Conservation (phyloP, 2,888 invertebrate species). For the Poecilobothrus nobilitatus region DNA sequence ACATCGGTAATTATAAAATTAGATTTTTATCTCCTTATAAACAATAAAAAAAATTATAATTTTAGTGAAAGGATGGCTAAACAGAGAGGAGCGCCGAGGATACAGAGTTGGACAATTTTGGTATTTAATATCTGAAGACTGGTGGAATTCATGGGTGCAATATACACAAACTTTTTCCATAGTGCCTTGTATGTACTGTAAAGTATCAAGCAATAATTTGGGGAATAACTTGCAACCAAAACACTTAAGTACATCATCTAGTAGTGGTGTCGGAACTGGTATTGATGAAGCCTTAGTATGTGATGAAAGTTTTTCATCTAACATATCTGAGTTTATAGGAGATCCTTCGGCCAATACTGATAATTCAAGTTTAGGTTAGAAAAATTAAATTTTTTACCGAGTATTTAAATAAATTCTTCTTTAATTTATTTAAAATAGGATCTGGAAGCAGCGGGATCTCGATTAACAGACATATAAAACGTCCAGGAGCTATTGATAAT, state of each 20-base stretch:
- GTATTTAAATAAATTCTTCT: neutral
- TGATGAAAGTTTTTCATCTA: conserved; percentile 62
- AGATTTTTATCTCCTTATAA: neutral
- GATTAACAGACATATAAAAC: conserved; percentile 48
- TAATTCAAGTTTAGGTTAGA: conserved; percentile 43
- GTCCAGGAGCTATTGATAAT: conserved; percentile 71
- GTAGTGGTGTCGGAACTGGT: conserved; percentile 20
- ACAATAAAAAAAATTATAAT: conserved; percentile 19
- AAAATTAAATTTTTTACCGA: too few relatives aligned
- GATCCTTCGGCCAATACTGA: conserved; percentile 53
- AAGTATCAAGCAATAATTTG: conserved; percentile 31
- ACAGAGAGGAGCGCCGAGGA: conserved; percentile 66
- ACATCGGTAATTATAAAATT: conserved; percentile 51
- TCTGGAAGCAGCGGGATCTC: conserved; percentile 58
- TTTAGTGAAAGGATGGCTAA: conserved; percentile 69
- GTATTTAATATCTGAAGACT: conserved; percentile 76
- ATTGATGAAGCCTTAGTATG: conserved; percentile 58
- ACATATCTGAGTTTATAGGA: conserved; percentile 57
- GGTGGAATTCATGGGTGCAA: conserved; percentile 77
- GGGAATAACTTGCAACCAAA: conserved; percentile 17
- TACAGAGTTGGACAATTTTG: conserved; percentile 77
- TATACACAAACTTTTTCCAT: conserved; percentile 51
- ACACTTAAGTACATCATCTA: neutral
- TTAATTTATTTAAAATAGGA: conserved; percentile 26
- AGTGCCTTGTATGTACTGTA: conserved; percentile 44